phyloP scores from a whole-genome alignment of 2,113 vertebrate genomes.

The Misgurnus mizolepis region DNA sequence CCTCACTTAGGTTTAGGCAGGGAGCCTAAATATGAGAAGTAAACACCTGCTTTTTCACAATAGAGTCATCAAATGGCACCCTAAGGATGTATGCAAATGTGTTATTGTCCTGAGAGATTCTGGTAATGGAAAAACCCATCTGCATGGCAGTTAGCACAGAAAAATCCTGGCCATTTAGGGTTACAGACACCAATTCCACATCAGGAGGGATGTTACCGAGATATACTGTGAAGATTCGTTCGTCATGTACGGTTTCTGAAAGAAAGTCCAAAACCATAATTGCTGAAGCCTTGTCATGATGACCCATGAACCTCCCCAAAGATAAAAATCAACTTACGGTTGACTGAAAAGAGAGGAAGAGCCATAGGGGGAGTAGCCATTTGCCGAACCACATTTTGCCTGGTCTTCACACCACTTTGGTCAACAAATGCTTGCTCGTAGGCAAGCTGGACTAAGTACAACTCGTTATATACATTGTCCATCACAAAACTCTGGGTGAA shows the following conservation, averaged over 20 bases:
- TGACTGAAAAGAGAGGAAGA: not conserved
- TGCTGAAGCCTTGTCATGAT: not conserved
- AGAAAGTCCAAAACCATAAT: not conserved
- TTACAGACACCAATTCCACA: slow-evolving; percentile 49
- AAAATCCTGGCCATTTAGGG: slow-evolving; percentile 55
- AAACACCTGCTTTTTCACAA: slow-evolving; percentile 40
- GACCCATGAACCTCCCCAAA: not conserved
- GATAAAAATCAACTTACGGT: slow-evolving; percentile 44
- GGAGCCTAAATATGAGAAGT: not conserved
- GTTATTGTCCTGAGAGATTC: slow-evolving; percentile 42
- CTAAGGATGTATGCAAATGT: slow-evolving; percentile 59
- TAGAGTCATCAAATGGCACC: slow-evolving; percentile 59
- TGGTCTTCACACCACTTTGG: slow-evolving; percentile 33
- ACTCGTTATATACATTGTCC: slow-evolving; percentile 50
- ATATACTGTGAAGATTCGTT: slow-evolving; percentile 55
- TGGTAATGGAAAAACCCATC: not conserved
- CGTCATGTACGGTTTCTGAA: slow-evolving; percentile 47
- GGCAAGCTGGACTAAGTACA: slow-evolving; percentile 58
- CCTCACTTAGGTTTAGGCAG: too few relatives aligned
- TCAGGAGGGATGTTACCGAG: slow-evolving; percentile 64
- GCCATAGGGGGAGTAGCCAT: slow-evolving; percentile 58
- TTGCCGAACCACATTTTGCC: slow-evolving; percentile 40
- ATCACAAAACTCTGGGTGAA: slow-evolving; percentile 59
- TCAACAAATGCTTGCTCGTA: slow-evolving; percentile 59
- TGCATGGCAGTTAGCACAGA: not conserved